Percentiles rank a stretch among this genome's conserved stretches.
Evolutionary conservation across 2,113 vertebrate species (phyloP).

Genomic region (Periophthalmus modestus): DNA sequence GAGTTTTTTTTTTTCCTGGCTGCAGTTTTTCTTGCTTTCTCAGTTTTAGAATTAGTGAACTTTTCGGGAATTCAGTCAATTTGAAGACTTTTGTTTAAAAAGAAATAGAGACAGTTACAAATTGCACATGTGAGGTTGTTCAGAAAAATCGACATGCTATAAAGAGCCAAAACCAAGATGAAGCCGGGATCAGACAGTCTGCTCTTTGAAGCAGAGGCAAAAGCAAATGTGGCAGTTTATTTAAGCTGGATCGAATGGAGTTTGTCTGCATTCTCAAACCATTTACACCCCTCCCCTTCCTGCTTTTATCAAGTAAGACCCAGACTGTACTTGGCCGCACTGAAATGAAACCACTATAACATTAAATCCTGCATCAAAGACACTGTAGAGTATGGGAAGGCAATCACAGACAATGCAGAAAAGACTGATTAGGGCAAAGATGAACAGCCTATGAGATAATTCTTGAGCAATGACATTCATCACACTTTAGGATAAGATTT

Average conservation of each 20-base stretch:
- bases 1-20: constrained; percentile 31
- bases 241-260: constrained; percentile 67
- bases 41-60: background rate
- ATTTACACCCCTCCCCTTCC: constrained; percentile 34
- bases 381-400: constrained; percentile 41
- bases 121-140: background rate
- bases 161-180: constrained; percentile 57
- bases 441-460: constrained; percentile 16
- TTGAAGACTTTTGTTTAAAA: background rate
- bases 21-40: constrained; percentile 18
- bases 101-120: background rate
- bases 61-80: background rate
- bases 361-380: constrained; percentile 71
- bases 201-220: constrained; percentile 65
- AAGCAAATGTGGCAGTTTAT: constrained; percentile 60
- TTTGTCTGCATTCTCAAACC: constrained; percentile 71
- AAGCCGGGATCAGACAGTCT: constrained; percentile 59
- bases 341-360: constrained; percentile 60
- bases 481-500: constrained; percentile 2
- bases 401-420: constrained; percentile 14
- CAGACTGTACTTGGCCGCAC: constrained; percentile 48
- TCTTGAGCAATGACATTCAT: background rate
- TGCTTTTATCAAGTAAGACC: constrained; percentile 59
- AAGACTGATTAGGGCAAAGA: constrained; percentile 35
- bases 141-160: constrained; percentile 18